phyloP scores from a whole-genome alignment of 2,113 vertebrate species.

The Hassar affinis region DNA sequence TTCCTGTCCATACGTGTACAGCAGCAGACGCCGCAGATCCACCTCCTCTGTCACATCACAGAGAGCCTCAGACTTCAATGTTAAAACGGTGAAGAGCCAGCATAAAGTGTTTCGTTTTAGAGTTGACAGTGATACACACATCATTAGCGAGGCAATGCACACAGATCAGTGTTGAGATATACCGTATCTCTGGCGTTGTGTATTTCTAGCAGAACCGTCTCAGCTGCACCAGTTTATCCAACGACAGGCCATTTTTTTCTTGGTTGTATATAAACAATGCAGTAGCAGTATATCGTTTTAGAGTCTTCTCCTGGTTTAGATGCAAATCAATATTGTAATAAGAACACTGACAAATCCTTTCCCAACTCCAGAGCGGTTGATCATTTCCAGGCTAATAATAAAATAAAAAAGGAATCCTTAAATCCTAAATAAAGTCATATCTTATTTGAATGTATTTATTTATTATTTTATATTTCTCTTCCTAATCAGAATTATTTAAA shows the following conservation, averaged over 20 bases:
- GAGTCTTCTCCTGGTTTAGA: background rate
- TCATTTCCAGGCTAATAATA: background rate
- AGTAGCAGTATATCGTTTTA: background rate
- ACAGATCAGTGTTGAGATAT: background rate
- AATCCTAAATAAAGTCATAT: background rate
- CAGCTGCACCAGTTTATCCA: background rate
- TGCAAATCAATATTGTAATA: background rate
- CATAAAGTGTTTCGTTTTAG: background rate
- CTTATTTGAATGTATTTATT: background rate
- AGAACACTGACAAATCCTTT: background rate
- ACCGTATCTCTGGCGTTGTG: background rate
- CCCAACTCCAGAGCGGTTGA: background rate
- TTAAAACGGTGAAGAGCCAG: conserved; percentile 57
- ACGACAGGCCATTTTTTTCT: background rate
- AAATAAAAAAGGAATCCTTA: background rate
- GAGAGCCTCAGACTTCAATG: conserved; percentile 42
- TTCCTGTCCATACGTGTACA: conserved; percentile 66
- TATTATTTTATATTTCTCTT: background rate
- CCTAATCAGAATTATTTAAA: conserved; percentile 60
- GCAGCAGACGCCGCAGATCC: conserved; percentile 63
- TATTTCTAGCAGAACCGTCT: background rate
- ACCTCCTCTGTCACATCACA: conserved; percentile 65
- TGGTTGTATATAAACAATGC: background rate
- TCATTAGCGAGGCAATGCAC: background rate
- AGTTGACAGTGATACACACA: conserved; percentile 15